Evolutionary conservation across 2,797 vertebrate species (phyloP).

Genomic region (Sebastes steindachneri): DNA sequence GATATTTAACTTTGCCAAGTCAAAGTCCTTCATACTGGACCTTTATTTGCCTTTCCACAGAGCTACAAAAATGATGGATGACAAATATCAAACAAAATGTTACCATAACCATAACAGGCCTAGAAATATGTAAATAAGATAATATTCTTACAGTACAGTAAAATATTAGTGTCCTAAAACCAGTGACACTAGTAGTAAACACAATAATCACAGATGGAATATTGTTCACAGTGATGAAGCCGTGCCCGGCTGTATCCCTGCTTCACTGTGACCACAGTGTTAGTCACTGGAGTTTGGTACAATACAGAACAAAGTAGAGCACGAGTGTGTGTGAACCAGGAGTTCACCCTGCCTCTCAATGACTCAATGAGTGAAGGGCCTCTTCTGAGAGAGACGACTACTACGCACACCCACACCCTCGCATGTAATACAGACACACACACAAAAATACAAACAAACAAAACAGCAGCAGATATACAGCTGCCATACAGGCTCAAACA

Average conservation of each 20-base stretch:
- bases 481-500: not conserved
- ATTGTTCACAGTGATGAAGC: slow-evolving; percentile 10
- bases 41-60: not conserved
- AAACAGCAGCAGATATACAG: not conserved
- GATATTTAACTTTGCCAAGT: not conserved
- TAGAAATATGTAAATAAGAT: not conserved
- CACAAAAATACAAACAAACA: not conserved
- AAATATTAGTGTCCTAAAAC: not conserved
- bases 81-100: not conserved
- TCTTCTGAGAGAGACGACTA: slow-evolving; percentile 35
- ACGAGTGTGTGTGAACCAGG: slow-evolving; percentile 20
- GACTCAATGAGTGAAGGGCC: slow-evolving; percentile 60
- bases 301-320: slow-evolving; percentile 17
- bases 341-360: slow-evolving; percentile 30
- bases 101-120: too few species aligned
- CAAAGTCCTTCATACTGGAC: not conserved
- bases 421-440: not conserved
- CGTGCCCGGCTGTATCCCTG: not conserved
- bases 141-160: not conserved
- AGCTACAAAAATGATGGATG: not conserved
- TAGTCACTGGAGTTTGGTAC: slow-evolving; percentile 41
- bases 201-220: not conserved
- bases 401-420: slow-evolving; percentile 34
- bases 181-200: not conserved
- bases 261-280: slow-evolving; percentile 13